These are phyloP conservation scores for Tadarida brasiliensis DNA, from an alignment of 2,797 vertebrate species.

Conservation along the genomic window DNA sequence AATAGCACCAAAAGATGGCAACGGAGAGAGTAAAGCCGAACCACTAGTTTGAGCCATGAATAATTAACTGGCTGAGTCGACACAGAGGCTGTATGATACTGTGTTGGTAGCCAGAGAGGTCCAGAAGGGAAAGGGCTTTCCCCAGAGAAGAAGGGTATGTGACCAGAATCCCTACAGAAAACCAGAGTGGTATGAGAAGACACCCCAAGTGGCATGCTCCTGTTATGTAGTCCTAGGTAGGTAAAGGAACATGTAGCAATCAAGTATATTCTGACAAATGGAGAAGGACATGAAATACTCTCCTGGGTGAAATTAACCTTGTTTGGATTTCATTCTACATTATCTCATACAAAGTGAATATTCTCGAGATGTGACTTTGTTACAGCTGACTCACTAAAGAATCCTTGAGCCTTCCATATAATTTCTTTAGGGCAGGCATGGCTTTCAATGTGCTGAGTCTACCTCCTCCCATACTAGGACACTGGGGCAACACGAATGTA, in stretches of 20 bases:
- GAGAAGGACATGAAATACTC: constrained; percentile 38
- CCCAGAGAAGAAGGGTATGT: not conserved
- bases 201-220: not conserved
- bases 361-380: constrained; percentile 58
- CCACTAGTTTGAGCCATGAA: not conserved
- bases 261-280: constrained; percentile 29
- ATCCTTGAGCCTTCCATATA: not conserved
- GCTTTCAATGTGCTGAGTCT: constrained; percentile 35
- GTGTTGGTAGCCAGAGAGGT: not conserved
- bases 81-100: not conserved
- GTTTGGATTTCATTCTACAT: not conserved
- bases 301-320: constrained; percentile 39
- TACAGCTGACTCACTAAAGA: constrained; percentile 51
- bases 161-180: constrained; percentile 5
- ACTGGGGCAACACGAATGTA: not conserved
- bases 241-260: not conserved
- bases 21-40: not conserved
- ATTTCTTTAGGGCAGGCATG: constrained; percentile 53
- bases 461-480: not conserved
- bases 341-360: constrained; percentile 60
- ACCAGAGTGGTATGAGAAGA: not conserved
- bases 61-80: not conserved
- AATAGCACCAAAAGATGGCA: constrained; percentile 15
- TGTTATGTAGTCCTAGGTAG: not conserved
- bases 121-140: not conserved